A percentile compares a stretch with the other conserved stretches of the same genome.
These are phyloP conservation scores for Glossophaga mutica DNA, from an alignment of 2,797 vertebrate genomes.

Conservation along the genomic window DNA sequence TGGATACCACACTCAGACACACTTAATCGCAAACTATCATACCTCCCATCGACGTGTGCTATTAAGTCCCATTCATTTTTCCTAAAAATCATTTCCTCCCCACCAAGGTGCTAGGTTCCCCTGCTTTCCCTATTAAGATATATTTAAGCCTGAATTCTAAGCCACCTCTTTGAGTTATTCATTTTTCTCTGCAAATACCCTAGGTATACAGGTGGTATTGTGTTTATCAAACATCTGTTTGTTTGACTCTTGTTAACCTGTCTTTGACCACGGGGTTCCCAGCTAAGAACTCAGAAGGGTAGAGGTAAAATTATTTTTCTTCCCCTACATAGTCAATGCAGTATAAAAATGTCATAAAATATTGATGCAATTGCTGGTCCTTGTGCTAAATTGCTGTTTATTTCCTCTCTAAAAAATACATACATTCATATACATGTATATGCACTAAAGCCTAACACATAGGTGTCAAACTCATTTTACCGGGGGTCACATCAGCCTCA, in stretches of 20 bases:
- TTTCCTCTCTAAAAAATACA: not conserved
- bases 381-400: constrained; percentile 52
- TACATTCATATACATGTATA: not conserved
- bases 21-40: too few relatives aligned
- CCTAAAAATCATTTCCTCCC: not conserved
- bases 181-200: not conserved
- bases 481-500: too few relatives aligned
- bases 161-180: too few relatives aligned
- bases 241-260: not conserved
- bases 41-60: not conserved
- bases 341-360: constrained; percentile 39
- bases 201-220: not conserved
- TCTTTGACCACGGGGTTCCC: not conserved
- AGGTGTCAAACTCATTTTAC: too few relatives aligned
- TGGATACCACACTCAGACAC: not conserved
- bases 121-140: not conserved
- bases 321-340: not conserved
- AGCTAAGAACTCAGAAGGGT: not conserved
- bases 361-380: not conserved
- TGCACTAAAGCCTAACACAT: constrained; percentile 12
- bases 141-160: not conserved
- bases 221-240: not conserved
- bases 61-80: not conserved
- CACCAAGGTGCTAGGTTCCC: too few relatives aligned
- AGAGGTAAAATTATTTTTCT: not conserved